These are phyloP conservation scores for Galagoides demidoff DNA, from an alignment of 2,797 vertebrate genomes.

Conservation along the genomic window DNA sequence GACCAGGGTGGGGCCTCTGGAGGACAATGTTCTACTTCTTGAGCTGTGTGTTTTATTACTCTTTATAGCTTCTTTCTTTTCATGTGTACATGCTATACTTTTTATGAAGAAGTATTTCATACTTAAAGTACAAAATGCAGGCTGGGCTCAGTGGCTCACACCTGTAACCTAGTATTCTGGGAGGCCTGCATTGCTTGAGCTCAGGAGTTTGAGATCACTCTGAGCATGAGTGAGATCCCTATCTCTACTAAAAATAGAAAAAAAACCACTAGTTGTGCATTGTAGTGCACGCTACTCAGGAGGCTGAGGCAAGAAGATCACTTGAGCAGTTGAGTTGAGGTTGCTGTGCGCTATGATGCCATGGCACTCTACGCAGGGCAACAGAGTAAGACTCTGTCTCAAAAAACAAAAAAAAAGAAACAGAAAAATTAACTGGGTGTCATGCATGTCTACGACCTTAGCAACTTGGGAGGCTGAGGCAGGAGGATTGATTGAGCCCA, in stretches of 20 bases:
- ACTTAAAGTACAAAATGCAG: background rate
- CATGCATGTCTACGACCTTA: background rate
- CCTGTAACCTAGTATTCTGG: background rate
- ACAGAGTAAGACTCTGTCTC: background rate
- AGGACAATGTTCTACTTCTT: background rate
- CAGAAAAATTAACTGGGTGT: no score
- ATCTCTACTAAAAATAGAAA: background rate
- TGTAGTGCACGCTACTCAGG: background rate
- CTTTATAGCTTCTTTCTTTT: background rate
- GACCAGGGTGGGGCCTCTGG: background rate
- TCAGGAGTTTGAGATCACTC: background rate
- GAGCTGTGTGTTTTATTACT: background rate
- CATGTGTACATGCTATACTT: background rate
- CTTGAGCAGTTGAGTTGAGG: background rate
- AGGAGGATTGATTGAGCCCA: background rate
- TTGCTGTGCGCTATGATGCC: background rate
- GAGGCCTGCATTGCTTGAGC: background rate
- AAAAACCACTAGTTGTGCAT: background rate
- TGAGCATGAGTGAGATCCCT: background rate
- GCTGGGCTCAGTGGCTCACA: background rate
- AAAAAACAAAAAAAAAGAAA: no score
- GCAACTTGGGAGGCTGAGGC: background rate
- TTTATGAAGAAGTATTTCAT: background rate
- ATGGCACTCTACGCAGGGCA: background rate
- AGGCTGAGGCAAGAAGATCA: background rate